A percentile compares a stretch with the other conserved stretches of the same genome.
Evolutionary conservation across 1,140 invertebrate genomes (phyloP).

Genomic region (Odontomachus brunneus): DNA sequence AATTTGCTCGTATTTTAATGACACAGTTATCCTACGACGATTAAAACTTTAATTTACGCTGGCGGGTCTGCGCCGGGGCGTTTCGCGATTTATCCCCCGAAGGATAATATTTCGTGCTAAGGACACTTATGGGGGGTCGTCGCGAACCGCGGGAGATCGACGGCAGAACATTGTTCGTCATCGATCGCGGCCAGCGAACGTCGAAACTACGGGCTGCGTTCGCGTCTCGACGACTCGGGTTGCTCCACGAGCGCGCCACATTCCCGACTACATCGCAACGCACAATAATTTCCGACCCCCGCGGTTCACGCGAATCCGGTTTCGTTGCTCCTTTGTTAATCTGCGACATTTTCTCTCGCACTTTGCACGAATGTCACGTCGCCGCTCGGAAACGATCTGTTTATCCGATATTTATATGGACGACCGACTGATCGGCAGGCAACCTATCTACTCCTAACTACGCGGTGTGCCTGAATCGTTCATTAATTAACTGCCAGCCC

Average conservation of each 20-base stretch:
- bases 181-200: neutral
- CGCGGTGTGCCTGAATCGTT: constrained; percentile 30
- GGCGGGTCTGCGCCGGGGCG: neutral
- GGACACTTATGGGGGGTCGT: neutral
- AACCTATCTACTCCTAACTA: too few relatives aligned
- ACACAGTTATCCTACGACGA: neutral
- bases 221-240: neutral
- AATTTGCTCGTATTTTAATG: neutral
- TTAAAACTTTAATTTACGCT: constrained; percentile 12
- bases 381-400: constrained; percentile 33
- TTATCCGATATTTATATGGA: constrained; percentile 48
- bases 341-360: neutral
- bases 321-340: neutral
- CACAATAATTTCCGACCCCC: constrained; percentile 4
- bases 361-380: constrained; percentile 1
- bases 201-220: neutral
- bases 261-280: too few relatives aligned
- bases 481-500: constrained; percentile 46
- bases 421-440: too few relatives aligned
- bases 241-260: too few relatives aligned
- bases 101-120: constrained; percentile 6
- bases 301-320: constrained; percentile 44
- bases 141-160: too few relatives aligned
- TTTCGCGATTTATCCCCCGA: neutral
- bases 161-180: too few relatives aligned